Evolutionary conservation across 2,797 vertebrate genomes (phyloP).

Genomic region (Anas georgica): DNA sequence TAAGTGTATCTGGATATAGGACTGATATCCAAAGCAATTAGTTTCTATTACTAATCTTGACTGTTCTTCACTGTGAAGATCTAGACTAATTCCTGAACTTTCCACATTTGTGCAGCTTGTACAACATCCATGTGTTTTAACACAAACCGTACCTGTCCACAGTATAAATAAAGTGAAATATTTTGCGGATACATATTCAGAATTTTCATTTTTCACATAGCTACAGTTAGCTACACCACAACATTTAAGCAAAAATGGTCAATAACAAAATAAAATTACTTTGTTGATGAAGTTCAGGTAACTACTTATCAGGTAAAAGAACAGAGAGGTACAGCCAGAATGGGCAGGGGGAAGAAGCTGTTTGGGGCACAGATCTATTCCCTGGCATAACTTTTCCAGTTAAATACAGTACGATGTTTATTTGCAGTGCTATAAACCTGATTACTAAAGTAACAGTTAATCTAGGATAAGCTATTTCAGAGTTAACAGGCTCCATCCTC

Average conservation of each 20-base stretch:
- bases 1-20: neutral
- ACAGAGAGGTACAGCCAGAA: neutral
- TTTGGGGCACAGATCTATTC: neutral
- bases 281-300: neutral
- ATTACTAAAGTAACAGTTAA: conserved; percentile 45
- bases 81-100: neutral
- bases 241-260: neutral
- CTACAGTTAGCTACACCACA: neutral
- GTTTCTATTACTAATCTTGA: neutral
- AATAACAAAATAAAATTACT: neutral
- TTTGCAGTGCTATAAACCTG: conserved; percentile 21
- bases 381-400: neutral
- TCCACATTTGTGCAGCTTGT: neutral
- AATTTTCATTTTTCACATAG: neutral
- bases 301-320: neutral
- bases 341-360: neutral
- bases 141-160: neutral
- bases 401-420: neutral
- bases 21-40: neutral
- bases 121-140: neutral
- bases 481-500: neutral
- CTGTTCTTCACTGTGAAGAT: neutral
- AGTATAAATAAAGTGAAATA: neutral
- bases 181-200: neutral
- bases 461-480: conserved; percentile 36